A percentile compares a stretch with the other conserved stretches of the same genome.
These are phyloP conservation scores for Alectoris magna DNA, from an alignment of 2,797 vertebrate species.

Conservation along the genomic window DNA sequence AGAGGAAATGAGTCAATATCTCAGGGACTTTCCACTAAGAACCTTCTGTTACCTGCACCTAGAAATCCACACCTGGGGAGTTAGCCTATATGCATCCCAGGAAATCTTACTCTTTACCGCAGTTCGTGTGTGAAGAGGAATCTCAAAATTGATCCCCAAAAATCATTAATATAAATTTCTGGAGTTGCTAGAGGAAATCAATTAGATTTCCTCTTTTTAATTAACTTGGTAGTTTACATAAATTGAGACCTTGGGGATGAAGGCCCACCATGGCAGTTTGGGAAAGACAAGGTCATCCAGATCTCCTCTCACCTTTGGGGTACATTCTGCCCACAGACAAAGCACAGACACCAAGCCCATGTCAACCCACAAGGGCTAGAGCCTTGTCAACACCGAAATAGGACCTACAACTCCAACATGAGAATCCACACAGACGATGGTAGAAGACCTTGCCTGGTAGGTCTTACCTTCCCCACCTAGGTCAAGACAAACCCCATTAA, in stretches of 20 bases:
- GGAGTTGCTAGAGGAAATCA: background rate
- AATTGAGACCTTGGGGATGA: background rate
- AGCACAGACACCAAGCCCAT: background rate
- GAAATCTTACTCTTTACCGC: background rate
- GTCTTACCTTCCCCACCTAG: too few species aligned
- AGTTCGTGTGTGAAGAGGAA: background rate
- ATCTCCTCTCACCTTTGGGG: background rate
- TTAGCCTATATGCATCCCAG: background rate
- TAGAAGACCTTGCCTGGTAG: background rate
- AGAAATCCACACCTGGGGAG: background rate
- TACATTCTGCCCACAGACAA: background rate
- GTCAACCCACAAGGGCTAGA: background rate
- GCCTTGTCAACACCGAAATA: background rate
- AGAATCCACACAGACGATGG: background rate
- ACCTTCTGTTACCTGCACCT: background rate
- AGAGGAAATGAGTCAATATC: background rate
- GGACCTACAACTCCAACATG: background rate
- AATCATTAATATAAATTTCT: background rate
- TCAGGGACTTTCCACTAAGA: slow-evolving; percentile 26
- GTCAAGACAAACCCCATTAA: background rate
- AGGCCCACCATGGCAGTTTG: background rate
- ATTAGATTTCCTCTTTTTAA: background rate
- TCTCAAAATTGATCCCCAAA: too few species aligned
- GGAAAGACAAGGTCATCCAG: background rate
- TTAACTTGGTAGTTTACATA: background rate